phyloP scores from a whole-genome alignment of 1,140 invertebrate species.

The Drosophila jambulina region DNA sequence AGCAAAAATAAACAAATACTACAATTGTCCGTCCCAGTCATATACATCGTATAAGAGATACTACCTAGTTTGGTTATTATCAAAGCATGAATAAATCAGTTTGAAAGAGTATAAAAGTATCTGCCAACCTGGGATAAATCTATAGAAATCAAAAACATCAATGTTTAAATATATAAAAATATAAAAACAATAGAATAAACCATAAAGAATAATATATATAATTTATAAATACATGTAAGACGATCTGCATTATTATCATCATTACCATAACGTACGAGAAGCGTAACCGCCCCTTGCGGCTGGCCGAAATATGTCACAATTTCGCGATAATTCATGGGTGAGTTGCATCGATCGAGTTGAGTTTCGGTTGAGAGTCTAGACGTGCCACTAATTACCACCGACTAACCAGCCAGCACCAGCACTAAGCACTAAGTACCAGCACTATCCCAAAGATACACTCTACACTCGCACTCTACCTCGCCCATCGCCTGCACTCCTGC shows the following conservation, averaged over 20 bases:
- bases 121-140: not conserved
- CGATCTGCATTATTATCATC: conserved; percentile 9
- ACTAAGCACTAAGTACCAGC: conserved; percentile 2
- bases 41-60: not conserved
- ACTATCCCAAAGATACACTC: conserved; percentile 29
- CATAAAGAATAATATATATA: not conserved
- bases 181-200: not conserved
- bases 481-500: conserved; percentile 13
- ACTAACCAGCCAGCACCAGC: conserved; percentile 28
- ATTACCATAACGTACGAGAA: conserved; percentile 5
- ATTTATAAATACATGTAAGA: conserved; percentile 10
- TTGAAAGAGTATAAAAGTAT: not conserved
- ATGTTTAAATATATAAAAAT: not conserved
- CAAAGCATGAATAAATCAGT: not conserved
- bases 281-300: conserved; percentile 12
- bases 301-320: conserved; percentile 81
- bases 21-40: conserved; percentile 5
- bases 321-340: conserved; percentile 85
- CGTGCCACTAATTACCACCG: conserved; percentile 30
- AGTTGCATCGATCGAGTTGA: conserved; percentile 52
- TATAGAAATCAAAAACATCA: too few relatives aligned
- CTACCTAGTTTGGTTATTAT: not conserved
- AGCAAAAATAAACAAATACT: not conserved
- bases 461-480: conserved; percentile 14
- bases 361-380: conserved; percentile 12